Conservation (phyloP, 2,113 vertebrate genomes). For the Carassius gibelio region DNA sequence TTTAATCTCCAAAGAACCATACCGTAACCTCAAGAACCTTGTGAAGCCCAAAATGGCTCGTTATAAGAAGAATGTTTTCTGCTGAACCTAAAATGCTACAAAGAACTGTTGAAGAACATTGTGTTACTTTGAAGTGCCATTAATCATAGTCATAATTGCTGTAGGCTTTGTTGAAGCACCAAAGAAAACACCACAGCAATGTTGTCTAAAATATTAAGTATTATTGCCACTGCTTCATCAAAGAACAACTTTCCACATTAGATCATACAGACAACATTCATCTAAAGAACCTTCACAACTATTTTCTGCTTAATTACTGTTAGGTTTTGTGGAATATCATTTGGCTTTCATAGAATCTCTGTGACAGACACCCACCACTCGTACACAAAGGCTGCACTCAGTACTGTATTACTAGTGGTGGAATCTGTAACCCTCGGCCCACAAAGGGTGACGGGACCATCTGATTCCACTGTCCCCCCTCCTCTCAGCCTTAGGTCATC, state of each 20-base stretch:
- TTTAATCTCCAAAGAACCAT: background rate
- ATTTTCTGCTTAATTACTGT: background rate
- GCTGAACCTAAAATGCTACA: background rate
- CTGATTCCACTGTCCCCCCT: constrained; percentile 51
- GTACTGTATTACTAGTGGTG: constrained; percentile 45
- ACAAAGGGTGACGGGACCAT: constrained; percentile 54
- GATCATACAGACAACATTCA: background rate
- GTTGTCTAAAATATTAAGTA: background rate
- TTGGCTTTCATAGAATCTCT: background rate
- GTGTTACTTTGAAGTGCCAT: background rate
- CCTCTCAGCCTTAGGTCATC: constrained; percentile 59
- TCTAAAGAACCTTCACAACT: too few relatives aligned
- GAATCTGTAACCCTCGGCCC: constrained; percentile 45
- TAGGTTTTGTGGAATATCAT: constrained; percentile 12
- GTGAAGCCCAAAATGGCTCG: background rate
- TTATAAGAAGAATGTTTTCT: background rate
- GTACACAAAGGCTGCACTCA: constrained; percentile 6
- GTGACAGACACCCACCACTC: background rate
- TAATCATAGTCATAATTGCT: background rate
- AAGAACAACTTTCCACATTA: background rate
- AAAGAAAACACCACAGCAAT: background rate
- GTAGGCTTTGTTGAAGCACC: background rate
- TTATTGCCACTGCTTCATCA: background rate
- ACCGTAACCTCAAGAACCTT: background rate
- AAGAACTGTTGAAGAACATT: background rate